Conservation (phyloP, 2,888 invertebrate species). For the Megastigmus dorsalis region DNA sequence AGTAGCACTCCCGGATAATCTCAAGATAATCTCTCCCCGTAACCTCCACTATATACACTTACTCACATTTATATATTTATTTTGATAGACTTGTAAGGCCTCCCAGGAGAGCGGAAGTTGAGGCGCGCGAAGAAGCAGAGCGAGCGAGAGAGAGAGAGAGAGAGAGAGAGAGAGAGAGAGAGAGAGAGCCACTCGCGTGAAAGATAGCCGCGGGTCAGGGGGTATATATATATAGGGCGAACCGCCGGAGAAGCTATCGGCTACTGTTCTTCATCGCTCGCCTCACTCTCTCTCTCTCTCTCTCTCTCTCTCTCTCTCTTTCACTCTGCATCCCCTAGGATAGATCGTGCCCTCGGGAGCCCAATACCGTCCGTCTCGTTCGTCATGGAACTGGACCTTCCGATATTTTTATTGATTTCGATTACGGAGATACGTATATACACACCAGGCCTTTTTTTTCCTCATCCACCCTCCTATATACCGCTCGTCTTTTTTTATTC, state of each 20-base stretch:
- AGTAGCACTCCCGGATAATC: constrained; percentile 20
- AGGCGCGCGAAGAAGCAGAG: too few relatives aligned
- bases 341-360: constrained; percentile 74
- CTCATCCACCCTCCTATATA: too few relatives aligned
- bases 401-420: constrained; percentile 71
- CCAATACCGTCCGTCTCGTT: constrained; percentile 58
- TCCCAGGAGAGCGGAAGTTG: constrained; percentile 60
- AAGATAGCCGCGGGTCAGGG: constrained; percentile 73
- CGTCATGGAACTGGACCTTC: constrained; percentile 66
- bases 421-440: constrained; percentile 59
- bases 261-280: constrained; percentile 59
- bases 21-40: constrained; percentile 29
- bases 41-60: not conserved
- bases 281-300: too few relatives aligned
- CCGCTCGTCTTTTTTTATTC: too few relatives aligned
- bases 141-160: too few relatives aligned
- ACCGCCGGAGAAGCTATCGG: too few relatives aligned
- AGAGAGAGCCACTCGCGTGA: constrained; percentile 66
- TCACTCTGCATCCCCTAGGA: constrained; percentile 63
- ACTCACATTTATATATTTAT: constrained; percentile 40
- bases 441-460: too few relatives aligned
- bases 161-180: too few relatives aligned
- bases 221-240: too few relatives aligned
- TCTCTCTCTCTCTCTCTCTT: too few relatives aligned
- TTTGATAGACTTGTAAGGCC: constrained; percentile 42